Conservation (phyloP, 2,797 vertebrate species). For the Orestias chungarensis region DNA sequence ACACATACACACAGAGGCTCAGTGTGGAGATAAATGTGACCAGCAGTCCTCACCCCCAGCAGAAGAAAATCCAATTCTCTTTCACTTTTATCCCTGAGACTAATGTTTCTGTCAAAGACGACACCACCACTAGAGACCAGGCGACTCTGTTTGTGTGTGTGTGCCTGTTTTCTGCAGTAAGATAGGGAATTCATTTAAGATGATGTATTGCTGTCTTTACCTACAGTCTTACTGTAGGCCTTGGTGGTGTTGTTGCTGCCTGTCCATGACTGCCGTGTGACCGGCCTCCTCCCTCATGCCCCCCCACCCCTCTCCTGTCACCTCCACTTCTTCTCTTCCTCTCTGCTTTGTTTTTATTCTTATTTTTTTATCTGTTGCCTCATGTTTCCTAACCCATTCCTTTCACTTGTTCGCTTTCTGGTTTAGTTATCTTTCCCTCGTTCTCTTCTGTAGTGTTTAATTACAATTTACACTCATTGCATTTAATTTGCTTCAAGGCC, state of each 20-base stretch:
- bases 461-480: not conserved
- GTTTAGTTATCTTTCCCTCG: not conserved
- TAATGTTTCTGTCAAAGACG: slow-evolving; percentile 83
- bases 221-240: slow-evolving; percentile 71
- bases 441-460: not conserved
- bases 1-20: slow-evolving; percentile 38
- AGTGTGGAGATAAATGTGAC: slow-evolving; percentile 75
- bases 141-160: slow-evolving; percentile 45
- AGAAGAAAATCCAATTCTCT: slow-evolving; percentile 82
- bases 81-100: slow-evolving; percentile 84
- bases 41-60: slow-evolving; percentile 76
- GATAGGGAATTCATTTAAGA: slow-evolving; percentile 86
- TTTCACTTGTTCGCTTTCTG: not conserved
- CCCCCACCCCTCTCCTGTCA: not conserved
- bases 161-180: slow-evolving; percentile 66
- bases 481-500: not conserved
- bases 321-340: not conserved
- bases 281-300: slow-evolving; percentile 18
- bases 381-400: not conserved
- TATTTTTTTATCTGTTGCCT: not conserved
- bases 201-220: slow-evolving; percentile 82
- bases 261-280: slow-evolving; percentile 58
- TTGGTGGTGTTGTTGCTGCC: slow-evolving; percentile 68
- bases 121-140: slow-evolving; percentile 78
- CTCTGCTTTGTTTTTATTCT: not conserved